Evolutionary conservation across 2,113 vertebrate genomes (phyloP).

Genomic region (Carassius carassius): DNA sequence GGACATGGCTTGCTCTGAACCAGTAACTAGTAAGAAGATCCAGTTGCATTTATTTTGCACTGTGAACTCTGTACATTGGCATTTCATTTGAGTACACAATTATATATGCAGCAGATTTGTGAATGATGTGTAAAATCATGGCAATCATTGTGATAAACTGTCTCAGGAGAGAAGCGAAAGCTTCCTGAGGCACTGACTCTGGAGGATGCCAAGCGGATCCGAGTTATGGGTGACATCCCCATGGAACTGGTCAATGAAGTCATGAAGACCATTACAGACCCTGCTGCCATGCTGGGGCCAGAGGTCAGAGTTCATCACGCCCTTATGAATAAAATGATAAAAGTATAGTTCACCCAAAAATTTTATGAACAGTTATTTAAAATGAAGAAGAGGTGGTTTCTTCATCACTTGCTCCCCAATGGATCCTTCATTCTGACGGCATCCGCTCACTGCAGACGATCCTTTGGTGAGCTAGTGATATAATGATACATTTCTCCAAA

Average conservation of each 20-base stretch:
- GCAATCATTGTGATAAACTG: background rate
- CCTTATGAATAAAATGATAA: background rate
- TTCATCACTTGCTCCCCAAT: background rate
- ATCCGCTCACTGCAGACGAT: too few relatives aligned
- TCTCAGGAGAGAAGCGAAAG: conserved; percentile 94
- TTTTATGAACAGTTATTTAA: background rate
- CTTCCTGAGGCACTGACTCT: conserved; percentile 90
- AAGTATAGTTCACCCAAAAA: background rate
- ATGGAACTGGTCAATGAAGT: conserved; percentile 99
- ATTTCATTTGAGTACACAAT: background rate
- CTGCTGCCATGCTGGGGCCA: conserved; percentile 95
- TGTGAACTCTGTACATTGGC: background rate
- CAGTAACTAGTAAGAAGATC: conserved; percentile 80
- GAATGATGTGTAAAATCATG: background rate
- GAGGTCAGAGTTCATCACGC: conserved; percentile 74
- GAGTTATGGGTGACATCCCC: conserved; percentile 97
- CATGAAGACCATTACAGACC: conserved; percentile 98
- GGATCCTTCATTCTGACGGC: too few relatives aligned
- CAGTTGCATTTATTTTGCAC: background rate
- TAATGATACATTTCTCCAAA: too few relatives aligned
- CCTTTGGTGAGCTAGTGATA: too few relatives aligned
- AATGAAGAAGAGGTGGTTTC: background rate
- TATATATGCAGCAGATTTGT: background rate
- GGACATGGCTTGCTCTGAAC: conserved; percentile 80
- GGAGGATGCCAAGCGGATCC: conserved; percentile 95